A percentile compares a stretch with the other conserved stretches of the same genome.
phyloP scores from a whole-genome alignment of 64 coral and sea anemone genomes.

The Porites australiensis region DNA sequence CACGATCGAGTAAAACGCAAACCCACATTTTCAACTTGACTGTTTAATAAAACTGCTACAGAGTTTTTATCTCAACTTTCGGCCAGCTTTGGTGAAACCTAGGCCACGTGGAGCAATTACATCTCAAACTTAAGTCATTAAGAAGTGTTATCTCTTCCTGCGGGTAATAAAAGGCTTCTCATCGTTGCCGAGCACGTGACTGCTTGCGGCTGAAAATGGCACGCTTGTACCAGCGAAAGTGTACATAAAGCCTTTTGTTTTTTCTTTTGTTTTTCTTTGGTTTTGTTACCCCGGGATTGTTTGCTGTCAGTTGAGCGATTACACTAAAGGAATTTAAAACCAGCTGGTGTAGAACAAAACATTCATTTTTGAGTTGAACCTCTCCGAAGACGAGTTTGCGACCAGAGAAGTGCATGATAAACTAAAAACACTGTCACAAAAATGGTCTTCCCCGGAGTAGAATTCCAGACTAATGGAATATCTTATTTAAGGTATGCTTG shows the following conservation, averaged over 20 bases:
- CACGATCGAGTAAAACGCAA: too few relatives aligned
- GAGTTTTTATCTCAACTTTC: neutral
- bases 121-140: neutral
- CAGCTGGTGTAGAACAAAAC: neutral
- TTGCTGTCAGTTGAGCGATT: neutral
- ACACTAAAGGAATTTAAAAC: slow-evolving; percentile 42
- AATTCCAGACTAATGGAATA: slow-evolving; percentile 6
- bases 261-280: slow-evolving; percentile 36
- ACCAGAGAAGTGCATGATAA: neutral
- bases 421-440: neutral
- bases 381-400: neutral
- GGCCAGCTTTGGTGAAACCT: neutral
- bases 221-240: slow-evolving; percentile 16
- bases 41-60: too few relatives aligned
- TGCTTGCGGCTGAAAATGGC: neutral
- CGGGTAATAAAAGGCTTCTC: neutral
- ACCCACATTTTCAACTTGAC: too few relatives aligned
- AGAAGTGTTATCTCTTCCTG: neutral
- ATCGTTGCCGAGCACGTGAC: slow-evolving; percentile 58
- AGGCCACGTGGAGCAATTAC: slow-evolving; percentile 18
- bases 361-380: neutral
- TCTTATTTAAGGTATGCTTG: slow-evolving; percentile 5
- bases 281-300: neutral
- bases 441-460: slow-evolving; percentile 31
- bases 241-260: neutral